Evolutionary conservation across 2,888 invertebrate genomes (phyloP), one percentile per base, ranked within the genome.

Genomic region (Cryptus armator): DNA sequence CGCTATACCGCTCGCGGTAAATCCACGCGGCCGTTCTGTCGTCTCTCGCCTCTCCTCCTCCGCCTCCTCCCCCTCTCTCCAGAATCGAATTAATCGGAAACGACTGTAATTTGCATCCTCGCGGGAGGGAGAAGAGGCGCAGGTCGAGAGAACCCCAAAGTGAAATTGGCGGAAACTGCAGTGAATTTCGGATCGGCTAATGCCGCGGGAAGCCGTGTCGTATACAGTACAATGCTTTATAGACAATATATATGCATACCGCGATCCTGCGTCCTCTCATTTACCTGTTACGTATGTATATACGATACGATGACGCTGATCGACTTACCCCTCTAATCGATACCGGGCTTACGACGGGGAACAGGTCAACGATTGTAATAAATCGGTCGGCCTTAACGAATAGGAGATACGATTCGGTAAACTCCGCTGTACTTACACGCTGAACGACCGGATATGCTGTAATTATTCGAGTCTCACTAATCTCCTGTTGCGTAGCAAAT

Each of bases 111-210:
- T 86, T 86, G 85, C 85, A 87, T 87, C 83, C 53, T 74, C 62
- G 48, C 48, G 78, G 51, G 14, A 48, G 48, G 46, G 14, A 12
- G 29, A 43, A n/a, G 48, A 56, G 78, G 75, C 74, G 43, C 44
- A 75, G 74, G 72, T 56, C 44, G 78, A 83, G 71, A 68, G 37
- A 7, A 78, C 74, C 72, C 82, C 66, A 68, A 83, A 81, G 75
- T 84, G 77, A 83, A 87, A 87, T 87, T 86, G 84, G 80, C 85
- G 87, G 87, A 86, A 86, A 80, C 87, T 81, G 66, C 72, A 79
- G 46, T 84, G 86, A 86, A 83, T 85, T 82, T 74, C 59, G 81
- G 51, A n/a, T 76, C 71, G 78, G 82, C 80, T 80, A 82, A 81
- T 78, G 71, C 43, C 71, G 62, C 51, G 12, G 68, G 51, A 82